Evolutionary conservation across 2,113 vertebrate genomes (phyloP).

Genomic region (Emydocephalus ijimae): DNA sequence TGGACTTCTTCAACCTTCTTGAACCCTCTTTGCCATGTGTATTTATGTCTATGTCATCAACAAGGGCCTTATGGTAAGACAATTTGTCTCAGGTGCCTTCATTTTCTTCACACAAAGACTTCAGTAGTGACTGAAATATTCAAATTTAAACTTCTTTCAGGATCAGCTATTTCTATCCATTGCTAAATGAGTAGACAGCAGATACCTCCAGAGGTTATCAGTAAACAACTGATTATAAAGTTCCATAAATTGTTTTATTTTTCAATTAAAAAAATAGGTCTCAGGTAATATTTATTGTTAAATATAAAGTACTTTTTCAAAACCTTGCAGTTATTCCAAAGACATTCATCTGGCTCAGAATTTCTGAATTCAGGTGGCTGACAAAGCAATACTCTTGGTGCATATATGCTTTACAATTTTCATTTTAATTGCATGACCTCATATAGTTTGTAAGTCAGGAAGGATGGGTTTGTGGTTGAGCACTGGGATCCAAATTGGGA

Average conservation of each 20-base stretch:
- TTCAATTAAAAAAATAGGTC: not conserved
- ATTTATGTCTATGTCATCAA: not conserved
- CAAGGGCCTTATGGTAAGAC: not conserved
- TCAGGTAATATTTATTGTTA: not conserved
- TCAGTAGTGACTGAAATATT: not conserved
- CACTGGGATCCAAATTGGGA: not conserved
- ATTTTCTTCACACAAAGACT: not conserved
- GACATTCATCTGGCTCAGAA: not conserved
- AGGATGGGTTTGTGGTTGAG: not conserved
- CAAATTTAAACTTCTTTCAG: not conserved
- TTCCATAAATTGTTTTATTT: not conserved
- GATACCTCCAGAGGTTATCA: not conserved
- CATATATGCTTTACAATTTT: conserved; percentile 12
- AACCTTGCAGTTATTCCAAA: not conserved
- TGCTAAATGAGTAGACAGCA: not conserved
- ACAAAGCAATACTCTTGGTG: not conserved
- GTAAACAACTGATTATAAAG: not conserved
- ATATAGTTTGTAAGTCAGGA: conserved; percentile 20
- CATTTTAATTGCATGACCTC: conserved; percentile 13
- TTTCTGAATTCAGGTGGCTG: not conserved
- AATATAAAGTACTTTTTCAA: not conserved
- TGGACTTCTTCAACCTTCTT: not conserved
- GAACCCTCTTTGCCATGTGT: not conserved
- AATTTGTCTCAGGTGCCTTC: not conserved
- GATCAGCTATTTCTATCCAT: not conserved